phyloP scores from a whole-genome alignment of 2,888 invertebrate genomes.

The Orthosia gothica region DNA sequence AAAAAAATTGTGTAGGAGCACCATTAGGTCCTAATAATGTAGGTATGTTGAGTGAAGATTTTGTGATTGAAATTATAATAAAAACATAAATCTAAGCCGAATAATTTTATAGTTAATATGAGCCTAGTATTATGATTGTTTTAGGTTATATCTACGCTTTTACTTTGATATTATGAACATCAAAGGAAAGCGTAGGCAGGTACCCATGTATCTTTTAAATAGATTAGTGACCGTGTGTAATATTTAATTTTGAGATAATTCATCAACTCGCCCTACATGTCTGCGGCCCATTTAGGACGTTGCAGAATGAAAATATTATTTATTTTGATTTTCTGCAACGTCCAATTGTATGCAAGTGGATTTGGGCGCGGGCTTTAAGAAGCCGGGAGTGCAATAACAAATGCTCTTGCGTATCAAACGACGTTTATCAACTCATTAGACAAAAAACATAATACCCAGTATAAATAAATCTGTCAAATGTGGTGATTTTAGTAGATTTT shows the following conservation, averaged over 20 bases:
- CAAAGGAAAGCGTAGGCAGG: neutral
- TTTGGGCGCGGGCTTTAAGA: no score
- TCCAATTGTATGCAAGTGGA: neutral
- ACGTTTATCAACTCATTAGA: neutral
- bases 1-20: no score
- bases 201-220: neutral
- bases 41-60: neutral
- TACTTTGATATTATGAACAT: neutral
- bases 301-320: no score
- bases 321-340: no score
- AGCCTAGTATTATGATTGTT: neutral
- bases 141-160: constrained; percentile 4
- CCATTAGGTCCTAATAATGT: neutral
- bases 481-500: no score
- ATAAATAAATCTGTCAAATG: neutral
- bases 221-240: neutral
- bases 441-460: no score
- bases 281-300: no score
- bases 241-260: no score
- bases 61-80: neutral
- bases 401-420: no score
- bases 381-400: neutral
- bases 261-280: no score
- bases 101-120: neutral
- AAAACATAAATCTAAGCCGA: neutral